These are phyloP conservation scores for Microctenopoma lineatum DNA, from an alignment of 2,797 vertebrate genomes.

Conservation along the genomic window DNA sequence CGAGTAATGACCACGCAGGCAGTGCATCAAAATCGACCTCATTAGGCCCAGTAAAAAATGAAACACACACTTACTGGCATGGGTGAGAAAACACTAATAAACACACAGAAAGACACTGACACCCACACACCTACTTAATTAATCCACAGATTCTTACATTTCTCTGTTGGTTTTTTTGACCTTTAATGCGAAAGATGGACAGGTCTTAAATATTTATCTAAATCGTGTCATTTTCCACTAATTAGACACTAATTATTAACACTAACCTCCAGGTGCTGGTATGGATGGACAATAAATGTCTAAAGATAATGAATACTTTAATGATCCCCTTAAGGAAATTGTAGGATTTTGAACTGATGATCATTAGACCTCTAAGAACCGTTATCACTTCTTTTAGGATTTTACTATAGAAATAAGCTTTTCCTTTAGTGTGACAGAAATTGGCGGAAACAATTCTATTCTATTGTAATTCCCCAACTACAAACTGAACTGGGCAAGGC, in stretches of 20 bases:
- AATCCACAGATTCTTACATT: conserved; percentile 29
- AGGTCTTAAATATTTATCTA: conserved; percentile 13
- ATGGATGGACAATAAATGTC: too few relatives aligned
- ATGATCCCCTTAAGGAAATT: too few relatives aligned
- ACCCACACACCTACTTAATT: conserved; percentile 3
- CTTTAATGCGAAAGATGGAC: conserved; percentile 25
- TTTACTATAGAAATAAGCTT: too few relatives aligned
- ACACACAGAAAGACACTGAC: conserved; percentile 3
- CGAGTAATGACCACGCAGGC: conserved; percentile 61
- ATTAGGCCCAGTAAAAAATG: conserved; percentile 46
- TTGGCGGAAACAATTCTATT: too few relatives aligned
- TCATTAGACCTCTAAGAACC: too few relatives aligned
- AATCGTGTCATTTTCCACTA: conserved; percentile 33
- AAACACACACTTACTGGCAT: neutral
- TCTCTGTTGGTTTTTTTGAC: conserved; percentile 45
- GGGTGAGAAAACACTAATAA: conserved; percentile 28
- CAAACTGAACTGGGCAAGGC: too few relatives aligned
- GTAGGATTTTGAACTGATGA: too few relatives aligned
- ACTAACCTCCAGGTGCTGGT: neutral
- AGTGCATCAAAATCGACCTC: conserved; percentile 51
- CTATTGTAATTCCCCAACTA: too few relatives aligned
- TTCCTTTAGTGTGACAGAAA: too few relatives aligned
- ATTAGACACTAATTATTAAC: conserved; percentile 23
- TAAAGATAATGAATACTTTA: too few relatives aligned
- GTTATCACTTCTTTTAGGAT: too few relatives aligned